Evolutionary conservation across 2,888 invertebrate species (phyloP).

Genomic region (Linyphia triangularis): DNA sequence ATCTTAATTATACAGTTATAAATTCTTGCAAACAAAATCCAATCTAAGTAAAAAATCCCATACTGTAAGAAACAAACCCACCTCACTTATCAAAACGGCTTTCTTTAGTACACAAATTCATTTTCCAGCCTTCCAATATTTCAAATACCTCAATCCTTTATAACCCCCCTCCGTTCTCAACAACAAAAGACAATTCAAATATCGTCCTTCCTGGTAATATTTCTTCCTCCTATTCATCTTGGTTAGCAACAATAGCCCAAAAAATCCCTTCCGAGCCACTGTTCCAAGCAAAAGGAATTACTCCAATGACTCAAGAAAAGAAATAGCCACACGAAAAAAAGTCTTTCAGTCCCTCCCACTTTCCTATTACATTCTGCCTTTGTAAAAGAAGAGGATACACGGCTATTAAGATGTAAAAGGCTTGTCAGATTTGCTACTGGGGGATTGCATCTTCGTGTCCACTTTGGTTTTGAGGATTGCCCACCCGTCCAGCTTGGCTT

Average conservation of each 20-base stretch:
- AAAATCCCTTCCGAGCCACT: not conserved
- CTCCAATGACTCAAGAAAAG: not conserved
- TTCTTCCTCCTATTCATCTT: not conserved
- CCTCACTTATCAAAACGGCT: not conserved
- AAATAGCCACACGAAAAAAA: too few relatives aligned
- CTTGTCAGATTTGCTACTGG: conserved; percentile 12
- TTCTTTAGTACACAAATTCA: not conserved
- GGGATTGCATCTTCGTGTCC: conserved; percentile 1
- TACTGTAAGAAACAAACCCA: too few relatives aligned
- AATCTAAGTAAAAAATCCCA: not conserved
- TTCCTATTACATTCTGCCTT: not conserved
- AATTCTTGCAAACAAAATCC: too few relatives aligned
- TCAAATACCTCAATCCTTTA: not conserved
- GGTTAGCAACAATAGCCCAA: not conserved
- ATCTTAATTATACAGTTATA: too few relatives aligned
- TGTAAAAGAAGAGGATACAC: not conserved
- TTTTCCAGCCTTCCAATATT: not conserved
- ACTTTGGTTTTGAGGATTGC: not conserved
- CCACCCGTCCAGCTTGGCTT: not conserved
- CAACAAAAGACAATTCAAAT: not conserved
- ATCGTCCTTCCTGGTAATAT: not conserved
- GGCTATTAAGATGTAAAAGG: conserved; percentile 28
- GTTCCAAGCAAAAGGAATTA: not conserved
- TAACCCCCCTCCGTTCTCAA: not conserved
- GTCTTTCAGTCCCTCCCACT: not conserved